phyloP scores from a whole-genome alignment of 1,140 invertebrate species.

The Sarcophaga peregrina region DNA sequence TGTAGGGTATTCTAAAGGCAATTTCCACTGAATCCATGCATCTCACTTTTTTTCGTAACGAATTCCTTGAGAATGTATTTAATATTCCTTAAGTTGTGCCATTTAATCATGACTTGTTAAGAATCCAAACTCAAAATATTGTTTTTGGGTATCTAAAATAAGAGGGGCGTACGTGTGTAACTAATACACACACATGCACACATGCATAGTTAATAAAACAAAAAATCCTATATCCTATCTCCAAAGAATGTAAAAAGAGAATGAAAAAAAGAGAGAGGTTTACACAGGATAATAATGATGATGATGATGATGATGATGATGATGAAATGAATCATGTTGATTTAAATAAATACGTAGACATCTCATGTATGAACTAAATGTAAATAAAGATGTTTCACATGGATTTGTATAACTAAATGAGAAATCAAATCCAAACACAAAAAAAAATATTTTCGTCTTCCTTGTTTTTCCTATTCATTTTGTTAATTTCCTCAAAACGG shows the following conservation, averaged over 20 bases:
- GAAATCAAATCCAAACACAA: not conserved
- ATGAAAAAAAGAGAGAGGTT: not conserved
- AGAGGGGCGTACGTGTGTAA: not conserved
- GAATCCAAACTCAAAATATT: too few relatives aligned
- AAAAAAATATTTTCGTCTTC: too few relatives aligned
- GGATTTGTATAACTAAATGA: slow-evolving; percentile 23
- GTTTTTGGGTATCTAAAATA: not conserved
- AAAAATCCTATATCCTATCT: too few relatives aligned
- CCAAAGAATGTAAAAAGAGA: too few relatives aligned
- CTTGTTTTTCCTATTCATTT: too few relatives aligned
- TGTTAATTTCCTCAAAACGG: not conserved
- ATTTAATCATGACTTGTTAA: too few relatives aligned
- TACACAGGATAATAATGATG: not conserved
- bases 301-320: not conserved
- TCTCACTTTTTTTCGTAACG: too few relatives aligned
- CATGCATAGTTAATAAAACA: not conserved
- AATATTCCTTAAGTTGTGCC: too few relatives aligned
- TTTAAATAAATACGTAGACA: not conserved
- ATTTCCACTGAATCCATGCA: too few relatives aligned
- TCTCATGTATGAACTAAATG: too few relatives aligned
- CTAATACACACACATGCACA: not conserved
- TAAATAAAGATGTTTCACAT: not conserved
- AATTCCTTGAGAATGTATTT: too few relatives aligned
- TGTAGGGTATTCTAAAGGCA: too few relatives aligned
- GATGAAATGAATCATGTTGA: not conserved